phyloP scores from a whole-genome alignment of 2,797 vertebrate genomes.

The Eutrigla gurnardus region DNA sequence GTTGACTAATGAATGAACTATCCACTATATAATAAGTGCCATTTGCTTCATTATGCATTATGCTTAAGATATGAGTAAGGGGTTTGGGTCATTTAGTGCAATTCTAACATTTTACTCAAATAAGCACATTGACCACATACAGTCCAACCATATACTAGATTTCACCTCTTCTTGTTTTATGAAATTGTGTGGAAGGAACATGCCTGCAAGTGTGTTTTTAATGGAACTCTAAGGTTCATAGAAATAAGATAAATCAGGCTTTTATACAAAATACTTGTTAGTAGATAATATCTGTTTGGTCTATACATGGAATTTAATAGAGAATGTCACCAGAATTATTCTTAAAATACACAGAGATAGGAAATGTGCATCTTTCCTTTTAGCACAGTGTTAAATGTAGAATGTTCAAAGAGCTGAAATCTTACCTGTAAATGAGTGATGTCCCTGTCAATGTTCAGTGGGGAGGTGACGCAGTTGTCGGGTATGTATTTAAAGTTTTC shows the following conservation, averaged over 20 bases:
- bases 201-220: no score
- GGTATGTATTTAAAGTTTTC: slow-evolving; percentile 95
- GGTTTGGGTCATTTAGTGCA: no score
- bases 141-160: no score
- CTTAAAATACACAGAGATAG: slow-evolving; percentile 5
- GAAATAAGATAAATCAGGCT: neutral
- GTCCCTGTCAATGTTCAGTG: slow-evolving; percentile 93
- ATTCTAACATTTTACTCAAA: no score
- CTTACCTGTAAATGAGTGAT: slow-evolving; percentile 96
- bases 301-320: neutral
- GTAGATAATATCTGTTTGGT: neutral
- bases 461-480: slow-evolving; percentile 95
- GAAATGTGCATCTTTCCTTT: neutral
- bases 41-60: no score
- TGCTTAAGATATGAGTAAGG: no score
- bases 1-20: no score
- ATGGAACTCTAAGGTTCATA: no score
- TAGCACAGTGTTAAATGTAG: neutral
- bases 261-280: neutral
- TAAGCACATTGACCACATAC: no score
- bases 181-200: no score
- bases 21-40: no score
- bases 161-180: no score
- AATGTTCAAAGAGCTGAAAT: neutral
- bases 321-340: slow-evolving; percentile 2